These are phyloP conservation scores for Phalangium opilio DNA, from an alignment of 2,888 invertebrate species.

Conservation along the genomic window DNA sequence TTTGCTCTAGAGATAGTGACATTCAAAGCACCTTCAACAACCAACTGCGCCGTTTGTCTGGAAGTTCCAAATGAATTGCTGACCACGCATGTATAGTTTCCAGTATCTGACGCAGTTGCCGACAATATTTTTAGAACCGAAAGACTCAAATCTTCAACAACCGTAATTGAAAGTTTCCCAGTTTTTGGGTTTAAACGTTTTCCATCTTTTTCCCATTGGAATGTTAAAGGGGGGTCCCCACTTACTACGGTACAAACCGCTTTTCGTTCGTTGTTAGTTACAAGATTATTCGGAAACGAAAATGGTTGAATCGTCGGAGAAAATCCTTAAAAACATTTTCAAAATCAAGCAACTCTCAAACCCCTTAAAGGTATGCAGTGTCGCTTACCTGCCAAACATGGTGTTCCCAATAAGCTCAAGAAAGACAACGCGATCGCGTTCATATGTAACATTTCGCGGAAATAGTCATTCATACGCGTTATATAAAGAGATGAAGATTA, in stretches of 20 bases:
- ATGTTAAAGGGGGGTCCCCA: conserved; percentile 16
- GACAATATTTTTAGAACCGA: neutral
- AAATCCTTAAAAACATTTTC: too few relatives aligned
- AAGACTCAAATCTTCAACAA: conserved; percentile 3
- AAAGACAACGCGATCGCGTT: too few relatives aligned
- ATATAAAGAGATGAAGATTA: too few relatives aligned
- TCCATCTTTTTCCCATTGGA: conserved; percentile 16
- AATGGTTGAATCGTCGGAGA: conserved; percentile 10
- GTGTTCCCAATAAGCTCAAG: too few relatives aligned
- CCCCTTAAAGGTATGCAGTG: too few relatives aligned
- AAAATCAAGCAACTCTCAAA: too few relatives aligned
- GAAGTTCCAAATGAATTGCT: conserved; percentile 6
- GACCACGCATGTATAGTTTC: conserved; percentile 12
- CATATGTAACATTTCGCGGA: too few relatives aligned
- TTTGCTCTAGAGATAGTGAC: too few relatives aligned
- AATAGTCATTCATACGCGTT: too few relatives aligned
- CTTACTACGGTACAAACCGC: conserved; percentile 17
- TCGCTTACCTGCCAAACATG: too few relatives aligned
- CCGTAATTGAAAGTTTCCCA: conserved; percentile 7
- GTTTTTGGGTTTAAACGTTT: conserved; percentile 4
- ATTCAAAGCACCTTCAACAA: conserved; percentile 18
- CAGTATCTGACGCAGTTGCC: neutral
- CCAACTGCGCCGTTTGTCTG: conserved; percentile 8
- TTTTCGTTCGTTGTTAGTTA: conserved; percentile 14
- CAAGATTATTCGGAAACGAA: conserved; percentile 9